Percentiles rank a stretch among this genome's conserved stretches.
phyloP scores from a whole-genome alignment of 1,140 invertebrate genomes.

The Berghia stephanieae region DNA sequence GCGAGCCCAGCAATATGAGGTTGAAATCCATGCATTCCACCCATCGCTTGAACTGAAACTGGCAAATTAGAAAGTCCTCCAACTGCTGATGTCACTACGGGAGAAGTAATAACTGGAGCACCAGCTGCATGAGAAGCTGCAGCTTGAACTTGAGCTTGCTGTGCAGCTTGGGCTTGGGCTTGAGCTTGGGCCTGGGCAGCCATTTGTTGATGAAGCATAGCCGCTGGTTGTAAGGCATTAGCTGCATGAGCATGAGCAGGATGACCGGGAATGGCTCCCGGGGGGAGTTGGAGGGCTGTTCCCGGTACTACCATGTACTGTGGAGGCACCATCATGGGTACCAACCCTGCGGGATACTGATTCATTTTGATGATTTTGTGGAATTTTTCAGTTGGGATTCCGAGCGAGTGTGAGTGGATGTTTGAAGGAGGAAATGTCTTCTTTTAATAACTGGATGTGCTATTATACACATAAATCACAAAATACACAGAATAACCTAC shows the following conservation, averaged over 20 bases:
- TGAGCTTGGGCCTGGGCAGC: constrained; percentile 15
- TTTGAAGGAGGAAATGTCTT: neutral
- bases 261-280: constrained; percentile 34
- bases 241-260: constrained; percentile 38
- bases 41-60: constrained; percentile 19
- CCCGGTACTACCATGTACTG: constrained; percentile 58
- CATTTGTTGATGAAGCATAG: constrained; percentile 26
- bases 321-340: constrained; percentile 59
- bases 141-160: constrained; percentile 11
- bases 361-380: constrained; percentile 38
- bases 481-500: constrained; percentile 17
- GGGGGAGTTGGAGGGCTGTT: constrained; percentile 37
- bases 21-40: constrained; percentile 23
- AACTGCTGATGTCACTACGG: constrained; percentile 23
- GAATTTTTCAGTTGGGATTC: neutral
- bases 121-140: constrained; percentile 39
- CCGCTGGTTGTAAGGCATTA: constrained; percentile 8
- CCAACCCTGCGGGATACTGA: constrained; percentile 49
- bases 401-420: too few species aligned
- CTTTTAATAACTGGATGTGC: neutral
- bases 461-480: neutral
- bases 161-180: neutral
- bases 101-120: constrained; percentile 32
- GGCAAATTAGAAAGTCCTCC: constrained; percentile 5
- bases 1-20: constrained; percentile 15